Conservation (phyloP, 1,140 invertebrate genomes). For the Dinothrombium tinctorium region DNA sequence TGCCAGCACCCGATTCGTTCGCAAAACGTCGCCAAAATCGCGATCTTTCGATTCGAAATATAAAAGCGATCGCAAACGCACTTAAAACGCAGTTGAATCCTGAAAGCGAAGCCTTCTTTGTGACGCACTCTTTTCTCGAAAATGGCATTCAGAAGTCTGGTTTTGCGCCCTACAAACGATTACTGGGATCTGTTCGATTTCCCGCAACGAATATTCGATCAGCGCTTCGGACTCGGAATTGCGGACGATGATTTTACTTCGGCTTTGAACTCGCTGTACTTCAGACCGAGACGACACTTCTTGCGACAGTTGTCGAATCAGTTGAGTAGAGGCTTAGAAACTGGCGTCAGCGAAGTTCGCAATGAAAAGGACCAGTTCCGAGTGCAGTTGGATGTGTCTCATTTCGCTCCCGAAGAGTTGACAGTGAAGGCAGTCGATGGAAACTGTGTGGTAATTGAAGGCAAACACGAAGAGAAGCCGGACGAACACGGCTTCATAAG, state of each 20-base stretch:
- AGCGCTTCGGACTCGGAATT: neutral
- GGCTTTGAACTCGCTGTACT: neutral
- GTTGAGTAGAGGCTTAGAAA: neutral
- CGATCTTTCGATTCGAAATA: no score
- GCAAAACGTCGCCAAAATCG: no score
- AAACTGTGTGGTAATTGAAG: constrained; percentile 15
- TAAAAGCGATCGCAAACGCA: no score
- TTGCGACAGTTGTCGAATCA: neutral
- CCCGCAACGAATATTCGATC: constrained; percentile 1
- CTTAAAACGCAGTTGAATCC: no score
- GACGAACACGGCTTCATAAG: constrained; percentile 43
- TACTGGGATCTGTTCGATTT: neutral
- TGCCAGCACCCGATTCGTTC: no score
- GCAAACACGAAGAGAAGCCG: constrained; percentile 56
- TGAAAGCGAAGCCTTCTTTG: no score
- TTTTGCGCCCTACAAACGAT: neutral
- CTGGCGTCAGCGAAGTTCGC: constrained; percentile 7
- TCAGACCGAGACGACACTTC: neutral
- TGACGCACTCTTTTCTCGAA: no score
- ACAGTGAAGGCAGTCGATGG: constrained; percentile 50
- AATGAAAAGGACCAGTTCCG: constrained; percentile 24
- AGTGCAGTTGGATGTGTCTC: constrained; percentile 51
- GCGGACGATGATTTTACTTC: neutral
- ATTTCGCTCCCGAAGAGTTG: constrained; percentile 60
- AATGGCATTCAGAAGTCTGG: constrained; percentile 3